Conservation (phyloP, 2,797 vertebrate genomes). For the Acanthurus lineatus region DNA sequence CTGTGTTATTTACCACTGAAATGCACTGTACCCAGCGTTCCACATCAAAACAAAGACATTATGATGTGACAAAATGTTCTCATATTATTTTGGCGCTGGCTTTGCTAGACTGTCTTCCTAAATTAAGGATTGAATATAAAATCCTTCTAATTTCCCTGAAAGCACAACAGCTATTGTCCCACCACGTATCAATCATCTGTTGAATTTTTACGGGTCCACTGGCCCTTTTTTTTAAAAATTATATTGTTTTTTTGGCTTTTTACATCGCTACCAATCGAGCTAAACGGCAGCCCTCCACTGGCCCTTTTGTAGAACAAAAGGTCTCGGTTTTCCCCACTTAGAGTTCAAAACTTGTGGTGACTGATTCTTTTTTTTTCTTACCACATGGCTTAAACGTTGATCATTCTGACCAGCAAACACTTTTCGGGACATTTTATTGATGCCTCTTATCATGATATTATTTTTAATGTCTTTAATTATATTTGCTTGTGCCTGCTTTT, state of each 20-base stretch:
- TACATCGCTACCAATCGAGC: too few relatives aligned
- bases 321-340: neutral
- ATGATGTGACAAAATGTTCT: neutral
- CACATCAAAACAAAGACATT: too few relatives aligned
- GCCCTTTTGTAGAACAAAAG: neutral
- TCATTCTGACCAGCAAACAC: neutral
- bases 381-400: too few relatives aligned
- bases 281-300: too few relatives aligned
- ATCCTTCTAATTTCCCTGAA: neutral
- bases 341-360: neutral
- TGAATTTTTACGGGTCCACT: neutral
- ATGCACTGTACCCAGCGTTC: too few relatives aligned
- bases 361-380: neutral
- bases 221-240: too few relatives aligned
- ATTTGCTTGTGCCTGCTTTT: too few relatives aligned
- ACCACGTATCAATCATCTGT: too few relatives aligned
- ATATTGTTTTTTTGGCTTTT: too few relatives aligned
- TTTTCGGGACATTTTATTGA: neutral
- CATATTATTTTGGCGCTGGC: neutral
- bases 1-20: neutral
- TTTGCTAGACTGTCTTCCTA: too few relatives aligned
- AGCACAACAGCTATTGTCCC: neutral
- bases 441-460: too few relatives aligned
- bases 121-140: neutral
- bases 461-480: too few relatives aligned